Evolutionary conservation across 2,888 invertebrate genomes (phyloP).

Genomic region (Chymomyza fuscimana): DNA sequence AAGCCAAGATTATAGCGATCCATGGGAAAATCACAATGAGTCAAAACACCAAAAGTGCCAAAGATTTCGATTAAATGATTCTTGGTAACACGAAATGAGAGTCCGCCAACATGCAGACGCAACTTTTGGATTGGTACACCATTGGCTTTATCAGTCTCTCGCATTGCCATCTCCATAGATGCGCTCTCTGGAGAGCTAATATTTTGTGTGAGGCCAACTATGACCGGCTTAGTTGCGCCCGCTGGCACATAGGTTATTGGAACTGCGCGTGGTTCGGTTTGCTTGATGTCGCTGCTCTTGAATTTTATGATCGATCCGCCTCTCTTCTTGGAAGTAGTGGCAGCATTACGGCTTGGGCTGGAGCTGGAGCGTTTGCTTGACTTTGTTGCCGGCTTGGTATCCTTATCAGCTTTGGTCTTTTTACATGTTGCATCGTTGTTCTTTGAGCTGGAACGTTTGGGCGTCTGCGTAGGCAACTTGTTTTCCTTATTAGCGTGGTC

Average conservation of each 20-base stretch:
- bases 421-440: no score
- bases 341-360: no score
- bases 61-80: slow-evolving; percentile 49
- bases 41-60: slow-evolving; percentile 39
- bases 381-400: no score
- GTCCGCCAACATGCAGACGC: slow-evolving; percentile 50
- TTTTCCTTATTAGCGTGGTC: no score
- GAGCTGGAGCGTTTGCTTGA: no score
- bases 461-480: no score
- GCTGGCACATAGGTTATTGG: neutral
- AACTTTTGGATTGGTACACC: neutral
- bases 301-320: no score
- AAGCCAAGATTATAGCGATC: slow-evolving; percentile 15
- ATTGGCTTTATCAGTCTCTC: neutral
- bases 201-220: neutral
- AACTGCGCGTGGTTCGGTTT: neutral
- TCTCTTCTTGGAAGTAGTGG: no score
- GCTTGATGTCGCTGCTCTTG: no score
- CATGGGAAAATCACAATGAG: slow-evolving; percentile 51
- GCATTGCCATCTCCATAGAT: neutral
- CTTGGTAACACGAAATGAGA: slow-evolving; percentile 50
- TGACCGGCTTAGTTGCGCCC: neutral
- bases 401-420: no score
- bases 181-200: neutral
- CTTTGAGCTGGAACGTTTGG: no score